Evolutionary conservation across 1,140 invertebrate species (phyloP).

Genomic region (Anthonomus grandis): DNA sequence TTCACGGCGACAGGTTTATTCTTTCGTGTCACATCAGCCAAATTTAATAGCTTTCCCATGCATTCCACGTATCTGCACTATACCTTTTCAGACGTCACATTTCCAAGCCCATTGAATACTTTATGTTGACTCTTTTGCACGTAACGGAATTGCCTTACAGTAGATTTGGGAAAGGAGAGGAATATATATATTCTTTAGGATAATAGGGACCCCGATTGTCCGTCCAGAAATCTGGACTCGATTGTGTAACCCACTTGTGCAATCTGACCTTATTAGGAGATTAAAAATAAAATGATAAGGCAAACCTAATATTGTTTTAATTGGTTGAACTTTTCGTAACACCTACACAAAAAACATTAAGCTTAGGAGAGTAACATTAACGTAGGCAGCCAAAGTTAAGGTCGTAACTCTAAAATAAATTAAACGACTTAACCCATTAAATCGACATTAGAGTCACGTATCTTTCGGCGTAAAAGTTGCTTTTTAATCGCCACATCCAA

Average conservation of each 20-base stretch:
- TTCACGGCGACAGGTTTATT: too few relatives aligned
- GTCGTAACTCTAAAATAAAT: background rate
- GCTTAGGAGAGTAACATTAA: background rate
- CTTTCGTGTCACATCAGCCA: slow-evolving; percentile 14
- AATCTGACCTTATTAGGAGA: too few relatives aligned
- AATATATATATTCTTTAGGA: too few relatives aligned
- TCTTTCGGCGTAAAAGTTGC: slow-evolving; percentile 5
- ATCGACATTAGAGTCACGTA: slow-evolving; percentile 18
- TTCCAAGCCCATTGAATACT: slow-evolving; percentile 12
- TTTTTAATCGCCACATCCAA: slow-evolving; percentile 21
- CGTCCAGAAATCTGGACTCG: too few relatives aligned
- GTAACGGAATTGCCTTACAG: background rate
- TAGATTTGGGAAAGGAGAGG: too few relatives aligned
- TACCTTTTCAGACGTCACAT: slow-evolving; percentile 13
- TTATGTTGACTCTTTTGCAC: slow-evolving; percentile 1
- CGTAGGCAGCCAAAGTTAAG: background rate
- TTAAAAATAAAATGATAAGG: too few relatives aligned
- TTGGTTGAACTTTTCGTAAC: too few relatives aligned
- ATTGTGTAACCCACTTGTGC: too few relatives aligned
- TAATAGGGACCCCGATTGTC: too few relatives aligned
- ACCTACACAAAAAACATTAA: background rate
- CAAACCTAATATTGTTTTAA: too few relatives aligned
- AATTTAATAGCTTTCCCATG: slow-evolving; percentile 20
- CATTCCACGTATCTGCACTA: slow-evolving; percentile 16
- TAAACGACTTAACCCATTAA: slow-evolving; percentile 5